Base-by-base conservation (phyloP, 1,140 invertebrate species). In the Manduca sexta region DNA sequence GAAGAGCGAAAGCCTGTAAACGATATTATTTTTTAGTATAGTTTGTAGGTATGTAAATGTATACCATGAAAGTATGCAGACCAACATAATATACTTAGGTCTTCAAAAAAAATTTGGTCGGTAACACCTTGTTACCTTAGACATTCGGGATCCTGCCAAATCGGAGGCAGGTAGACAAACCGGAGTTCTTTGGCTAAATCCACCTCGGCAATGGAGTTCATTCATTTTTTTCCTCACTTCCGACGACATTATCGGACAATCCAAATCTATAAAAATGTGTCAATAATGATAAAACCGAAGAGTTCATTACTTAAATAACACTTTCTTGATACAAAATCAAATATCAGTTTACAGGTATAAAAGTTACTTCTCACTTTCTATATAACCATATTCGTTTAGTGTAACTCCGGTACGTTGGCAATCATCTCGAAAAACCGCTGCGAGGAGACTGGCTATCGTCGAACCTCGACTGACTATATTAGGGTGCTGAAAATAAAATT, bases 401-500 rank as follows among this genome's bases (percentile, higher is more conserved):
- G 13, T n/a, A 3, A 79, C 58, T 8, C 64, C 65, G 3, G 42
- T 60, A 6, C 16, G 29, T 0, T 17, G 33, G 42, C 79, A 83
- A 18, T 75, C 74, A 17, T 72, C 64, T 35, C 70, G 56, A 40
- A 78, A 80, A n/a, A 84, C 44, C 2, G 76, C 57, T 2, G 80
- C 76, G 16, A 84, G 33, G 12, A 84, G 53, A 30, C 43, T 64
- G 2, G 69, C 71, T 34, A 84, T 74, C 0, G 69, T 77, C 0
- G 69, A 52, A 1, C 80, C 77, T 18, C 65, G 59, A 37, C 66
- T 73, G 0, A 80, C 74, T 7, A 77, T 11, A 13, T 31, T 53
- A n/a, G 75, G 70, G 35, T 60, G 38, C 75, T 79, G 45, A 7
- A 54, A 71, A 46, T n/a, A 17, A 14, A 39, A 39, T 11, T 1